phyloP scores from a whole-genome alignment of 2,797 vertebrate species.

The Melanotaenia nigrans region DNA sequence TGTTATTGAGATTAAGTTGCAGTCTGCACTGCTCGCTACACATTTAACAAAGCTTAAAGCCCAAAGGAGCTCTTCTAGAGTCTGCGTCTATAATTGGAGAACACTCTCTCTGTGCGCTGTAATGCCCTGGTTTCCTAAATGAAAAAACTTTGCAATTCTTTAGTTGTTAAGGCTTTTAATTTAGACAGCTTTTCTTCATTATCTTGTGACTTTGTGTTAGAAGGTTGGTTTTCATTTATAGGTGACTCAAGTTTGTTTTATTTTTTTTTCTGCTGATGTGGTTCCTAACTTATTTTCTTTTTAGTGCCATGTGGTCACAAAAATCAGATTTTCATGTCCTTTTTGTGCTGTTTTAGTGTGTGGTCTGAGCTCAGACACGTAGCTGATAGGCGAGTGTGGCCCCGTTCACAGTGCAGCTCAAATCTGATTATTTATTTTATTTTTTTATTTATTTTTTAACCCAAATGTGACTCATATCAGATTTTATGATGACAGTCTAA shows the following conservation, averaged over 20 bases:
- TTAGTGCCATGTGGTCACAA: background rate
- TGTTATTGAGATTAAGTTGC: slow-evolving; percentile 32
- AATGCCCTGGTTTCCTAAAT: slow-evolving; percentile 14
- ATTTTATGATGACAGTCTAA: too few species aligned
- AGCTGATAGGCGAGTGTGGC: too few species aligned
- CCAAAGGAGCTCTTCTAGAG: slow-evolving; percentile 41
- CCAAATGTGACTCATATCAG: too few species aligned
- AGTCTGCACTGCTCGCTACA: slow-evolving; percentile 22
- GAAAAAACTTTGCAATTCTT: slow-evolving; percentile 33
- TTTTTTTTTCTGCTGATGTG: background rate
- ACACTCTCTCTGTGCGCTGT: slow-evolving; percentile 27
- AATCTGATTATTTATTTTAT: too few species aligned
- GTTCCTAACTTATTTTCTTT: background rate
- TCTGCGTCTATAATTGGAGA: slow-evolving; percentile 58
- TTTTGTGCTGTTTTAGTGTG: too few species aligned
- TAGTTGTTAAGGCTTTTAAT: slow-evolving; percentile 12
- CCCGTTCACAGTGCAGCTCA: too few species aligned
- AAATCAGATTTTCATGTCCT: background rate
- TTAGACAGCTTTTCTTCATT: background rate
- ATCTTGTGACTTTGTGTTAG: background rate
- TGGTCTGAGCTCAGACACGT: too few species aligned
- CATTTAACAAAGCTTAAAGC: slow-evolving; percentile 46
- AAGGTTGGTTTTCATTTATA: background rate
- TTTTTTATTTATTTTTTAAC: too few species aligned
- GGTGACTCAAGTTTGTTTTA: background rate